phyloP scores from a whole-genome alignment of 1,140 invertebrate genomes.

The Coelopa frigida region DNA sequence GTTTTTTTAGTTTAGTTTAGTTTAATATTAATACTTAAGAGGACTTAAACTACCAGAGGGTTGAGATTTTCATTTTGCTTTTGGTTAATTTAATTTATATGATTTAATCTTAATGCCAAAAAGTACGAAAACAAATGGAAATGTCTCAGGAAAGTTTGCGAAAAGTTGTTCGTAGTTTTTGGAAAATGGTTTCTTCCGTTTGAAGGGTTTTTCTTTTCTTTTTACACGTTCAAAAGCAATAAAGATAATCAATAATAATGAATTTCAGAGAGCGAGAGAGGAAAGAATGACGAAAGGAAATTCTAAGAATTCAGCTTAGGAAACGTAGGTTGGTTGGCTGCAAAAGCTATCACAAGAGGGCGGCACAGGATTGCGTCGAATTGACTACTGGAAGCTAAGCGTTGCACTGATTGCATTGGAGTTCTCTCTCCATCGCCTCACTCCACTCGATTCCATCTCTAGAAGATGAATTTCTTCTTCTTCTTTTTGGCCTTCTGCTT shows the following conservation, averaged over 20 bases:
- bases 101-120: conserved; percentile 8
- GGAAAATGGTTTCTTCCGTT: too few species aligned
- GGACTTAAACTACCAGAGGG: neutral
- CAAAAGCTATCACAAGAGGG: conserved; percentile 7
- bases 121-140: neutral
- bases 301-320: too few species aligned
- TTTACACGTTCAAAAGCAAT: too few species aligned
- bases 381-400: neutral
- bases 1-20: neutral
- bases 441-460: neutral
- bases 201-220: too few species aligned
- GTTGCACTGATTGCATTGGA: too few species aligned
- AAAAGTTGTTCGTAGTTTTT: too few species aligned
- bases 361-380: neutral
- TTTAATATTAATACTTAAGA: neutral
- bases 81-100: neutral
- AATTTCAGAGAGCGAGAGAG: too few species aligned
- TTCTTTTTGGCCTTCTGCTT: conserved; percentile 22
- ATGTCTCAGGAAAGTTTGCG: too few species aligned
- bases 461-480: conserved; percentile 20
- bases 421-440: too few species aligned
- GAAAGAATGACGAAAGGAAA: too few species aligned
- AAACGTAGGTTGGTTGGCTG: too few species aligned
- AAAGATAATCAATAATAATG: too few species aligned
- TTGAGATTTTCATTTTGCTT: neutral